phyloP scores from a whole-genome alignment of 2,113 vertebrate species.

The Hemiscyllium ocellatum region DNA sequence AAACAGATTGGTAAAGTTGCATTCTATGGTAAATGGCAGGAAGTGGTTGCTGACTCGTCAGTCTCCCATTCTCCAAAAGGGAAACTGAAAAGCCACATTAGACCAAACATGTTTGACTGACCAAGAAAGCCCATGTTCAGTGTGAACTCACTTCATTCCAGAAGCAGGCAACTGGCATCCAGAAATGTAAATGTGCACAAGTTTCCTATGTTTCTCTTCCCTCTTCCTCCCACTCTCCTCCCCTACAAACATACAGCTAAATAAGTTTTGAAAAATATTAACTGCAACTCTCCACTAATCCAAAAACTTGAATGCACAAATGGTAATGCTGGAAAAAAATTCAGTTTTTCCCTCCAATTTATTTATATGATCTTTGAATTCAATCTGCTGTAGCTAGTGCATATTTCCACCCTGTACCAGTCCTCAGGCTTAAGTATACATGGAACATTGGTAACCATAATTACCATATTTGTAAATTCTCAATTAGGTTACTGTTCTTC shows the following conservation, averaged over 20 bases:
- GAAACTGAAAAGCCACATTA: not conserved
- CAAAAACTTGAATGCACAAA: not conserved
- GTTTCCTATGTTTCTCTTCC: not conserved
- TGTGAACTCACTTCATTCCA: not conserved
- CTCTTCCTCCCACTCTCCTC: too few species aligned
- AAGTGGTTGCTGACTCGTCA: not conserved
- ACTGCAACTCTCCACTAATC: not conserved
- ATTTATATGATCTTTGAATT: not conserved
- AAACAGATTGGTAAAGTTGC: not conserved
- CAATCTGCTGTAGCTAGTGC: not conserved
- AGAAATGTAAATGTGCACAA: too few species aligned
- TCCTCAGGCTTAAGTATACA: too few species aligned
- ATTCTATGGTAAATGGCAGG: not conserved
- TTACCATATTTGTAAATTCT: too few species aligned
- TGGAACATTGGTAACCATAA: not conserved
- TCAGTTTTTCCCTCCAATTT: not conserved
- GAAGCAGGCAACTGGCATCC: not conserved
- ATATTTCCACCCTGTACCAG: not conserved
- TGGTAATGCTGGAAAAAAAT: not conserved
- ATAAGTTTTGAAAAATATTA: not conserved
- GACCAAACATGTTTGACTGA: not conserved
- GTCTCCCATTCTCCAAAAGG: not conserved
- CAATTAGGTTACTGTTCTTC: too few species aligned
- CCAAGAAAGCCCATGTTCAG: not conserved
- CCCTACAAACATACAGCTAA: not conserved